Evolutionary conservation across 2,113 vertebrate species (phyloP), one percentile per base, ranked within the genome.

Genomic region (Cygnus buccinator): DNA sequence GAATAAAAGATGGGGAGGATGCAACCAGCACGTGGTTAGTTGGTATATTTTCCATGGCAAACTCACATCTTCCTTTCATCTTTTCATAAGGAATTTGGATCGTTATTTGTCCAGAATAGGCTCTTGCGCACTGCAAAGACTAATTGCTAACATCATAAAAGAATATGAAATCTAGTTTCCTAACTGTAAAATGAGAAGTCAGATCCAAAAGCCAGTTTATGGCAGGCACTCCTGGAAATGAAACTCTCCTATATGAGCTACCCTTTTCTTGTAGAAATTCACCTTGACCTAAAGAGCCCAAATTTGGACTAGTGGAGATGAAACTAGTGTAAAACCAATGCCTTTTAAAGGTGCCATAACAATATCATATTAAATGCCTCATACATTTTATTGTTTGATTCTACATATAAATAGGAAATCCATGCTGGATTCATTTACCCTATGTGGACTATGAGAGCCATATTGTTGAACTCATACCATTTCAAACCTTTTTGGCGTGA

Each of bases 31-130:
- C 5, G 43, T 59, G 6, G 35, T 68, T 91, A 58, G 13, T 12
- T 85, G 71, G 16, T 14, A 31, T 88, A 31, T 85, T 90, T 90
- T 96, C 84, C n/a, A 39, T 63, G 16, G 62, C 91, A 48, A 28
- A 28, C 11, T 86, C 23, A 22, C 9, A 78, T 94, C 82, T 91
- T 67, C 41, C 29, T 65, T 22, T 48, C 46, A 48, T 48, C 20
- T 21, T 48, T 48, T 48, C 46, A 22, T 48, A 48, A 48, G 20
- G 12, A 84, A 50, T 92, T 93, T 75, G 43, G 10, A 87, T 79
- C 50, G 29, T 13, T 61, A 44, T 81, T 89, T 90, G 39, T 66
- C n/a, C 55, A 76, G 12, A 62, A 44, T 39, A 72, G 10, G 11
- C 61, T 71, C 11, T 73, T 67, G 29, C 62, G 16, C 16, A 44